phyloP scores from a whole-genome alignment of 23 tunicate species.

The Styela clava region DNA sequence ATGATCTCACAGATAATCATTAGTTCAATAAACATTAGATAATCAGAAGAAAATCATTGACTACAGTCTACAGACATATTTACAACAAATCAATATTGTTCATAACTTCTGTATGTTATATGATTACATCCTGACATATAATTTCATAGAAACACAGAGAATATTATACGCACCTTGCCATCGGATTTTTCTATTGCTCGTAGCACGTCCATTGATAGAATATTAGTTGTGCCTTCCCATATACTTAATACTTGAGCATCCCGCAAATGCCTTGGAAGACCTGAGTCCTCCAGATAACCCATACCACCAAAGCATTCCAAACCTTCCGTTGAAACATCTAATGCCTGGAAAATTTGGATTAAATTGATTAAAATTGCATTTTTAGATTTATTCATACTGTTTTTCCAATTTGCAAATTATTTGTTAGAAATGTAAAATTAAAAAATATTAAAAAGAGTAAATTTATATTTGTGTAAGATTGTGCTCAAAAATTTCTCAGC shows the following conservation, averaged over 20 bases:
- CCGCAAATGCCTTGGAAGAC: constrained; percentile 62
- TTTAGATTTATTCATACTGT: background rate
- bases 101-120: too few species aligned
- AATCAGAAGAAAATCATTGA: too few species aligned
- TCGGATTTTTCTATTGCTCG: constrained; percentile 76
- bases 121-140: too few species aligned
- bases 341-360: constrained; percentile 28
- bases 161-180: constrained; percentile 45
- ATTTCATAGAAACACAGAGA: too few species aligned
- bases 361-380: background rate
- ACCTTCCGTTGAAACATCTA: constrained; percentile 74
- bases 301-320: constrained; percentile 93
- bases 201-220: constrained; percentile 64
- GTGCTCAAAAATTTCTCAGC: too few species aligned
- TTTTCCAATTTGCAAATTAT: background rate
- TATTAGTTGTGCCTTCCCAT: constrained; percentile 98
- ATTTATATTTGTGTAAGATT: background rate
- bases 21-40: too few species aligned
- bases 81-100: too few species aligned
- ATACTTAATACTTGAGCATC: constrained; percentile 93
- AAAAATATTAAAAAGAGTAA: background rate
- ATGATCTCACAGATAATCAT: too few species aligned
- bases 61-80: too few species aligned
- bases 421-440: background rate
- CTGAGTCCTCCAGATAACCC: constrained; percentile 94